Conservation (phyloP, 2,888 invertebrate genomes). For the Ctena decussata region DNA sequence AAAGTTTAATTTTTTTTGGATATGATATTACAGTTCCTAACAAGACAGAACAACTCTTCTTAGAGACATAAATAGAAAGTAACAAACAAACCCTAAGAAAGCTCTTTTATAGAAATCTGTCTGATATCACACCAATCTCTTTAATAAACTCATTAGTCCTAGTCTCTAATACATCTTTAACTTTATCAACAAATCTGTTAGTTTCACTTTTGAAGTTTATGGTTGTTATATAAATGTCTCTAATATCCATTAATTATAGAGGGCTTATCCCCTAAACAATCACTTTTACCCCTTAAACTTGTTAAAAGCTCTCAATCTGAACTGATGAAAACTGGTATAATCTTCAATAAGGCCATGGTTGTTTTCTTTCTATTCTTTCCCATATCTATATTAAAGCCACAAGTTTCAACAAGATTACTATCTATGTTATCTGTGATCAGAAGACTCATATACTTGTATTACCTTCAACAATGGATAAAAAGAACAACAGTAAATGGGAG, state of each 20-base stretch:
- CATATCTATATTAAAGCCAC: background rate
- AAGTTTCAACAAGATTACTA: background rate
- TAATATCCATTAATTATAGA: background rate
- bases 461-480: background rate
- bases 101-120: background rate
- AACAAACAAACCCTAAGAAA: background rate
- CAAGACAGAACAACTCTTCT: too few relatives aligned
- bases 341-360: background rate
- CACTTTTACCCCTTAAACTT: background rate
- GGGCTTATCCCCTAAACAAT: background rate
- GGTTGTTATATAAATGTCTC: background rate
- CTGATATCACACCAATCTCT: background rate
- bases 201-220: background rate
- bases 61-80: too few relatives aligned
- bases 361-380: background rate
- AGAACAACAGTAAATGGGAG: background rate
- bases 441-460: background rate
- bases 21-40: too few relatives aligned
- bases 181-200: background rate
- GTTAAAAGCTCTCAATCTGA: background rate
- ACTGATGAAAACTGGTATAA: conserved; percentile 4
- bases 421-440: background rate
- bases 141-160: background rate
- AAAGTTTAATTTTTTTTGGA: too few relatives aligned
- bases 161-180: background rate